Conservation (phyloP, 2,797 vertebrate genomes). For the Spinibarbus caldwelli region DNA sequence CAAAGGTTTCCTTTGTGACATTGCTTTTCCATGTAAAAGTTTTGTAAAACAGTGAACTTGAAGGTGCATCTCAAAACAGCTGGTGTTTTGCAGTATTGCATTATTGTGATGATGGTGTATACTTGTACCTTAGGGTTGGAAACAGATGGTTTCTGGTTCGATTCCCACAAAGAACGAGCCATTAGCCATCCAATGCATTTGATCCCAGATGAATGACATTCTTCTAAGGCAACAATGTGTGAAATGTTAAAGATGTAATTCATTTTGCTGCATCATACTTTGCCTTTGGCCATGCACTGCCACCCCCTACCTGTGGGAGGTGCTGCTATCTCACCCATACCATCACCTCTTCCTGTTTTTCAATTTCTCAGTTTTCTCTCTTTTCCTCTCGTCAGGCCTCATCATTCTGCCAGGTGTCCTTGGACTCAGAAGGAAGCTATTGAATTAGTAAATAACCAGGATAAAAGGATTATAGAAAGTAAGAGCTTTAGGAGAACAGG, state of each 20-base stretch:
- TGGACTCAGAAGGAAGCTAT: constrained; percentile 41
- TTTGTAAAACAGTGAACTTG: background rate
- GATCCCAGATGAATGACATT: background rate
- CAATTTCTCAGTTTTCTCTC: constrained; percentile 21
- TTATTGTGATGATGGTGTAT: background rate
- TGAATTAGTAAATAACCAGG: constrained; percentile 56
- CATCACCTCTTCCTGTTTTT: constrained; percentile 36
- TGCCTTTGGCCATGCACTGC: background rate
- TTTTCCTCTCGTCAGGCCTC: constrained; percentile 29
- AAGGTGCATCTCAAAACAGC: background rate
- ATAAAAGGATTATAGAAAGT: constrained; percentile 55
- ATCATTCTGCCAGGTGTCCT: constrained; percentile 45
- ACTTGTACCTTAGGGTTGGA: background rate
- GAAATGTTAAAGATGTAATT: constrained; percentile 51
- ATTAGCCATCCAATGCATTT: background rate
- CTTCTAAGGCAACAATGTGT: background rate
- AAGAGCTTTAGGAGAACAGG: constrained; percentile 44
- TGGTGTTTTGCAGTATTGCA: background rate
- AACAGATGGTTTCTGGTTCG: background rate
- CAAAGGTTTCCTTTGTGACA: background rate
- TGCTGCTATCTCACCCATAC: constrained; percentile 51
- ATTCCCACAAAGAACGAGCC: background rate
- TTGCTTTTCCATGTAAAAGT: background rate
- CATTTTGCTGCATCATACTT: constrained; percentile 36
- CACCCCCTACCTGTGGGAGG: constrained; percentile 24